Percentiles rank a stretch among this genome's conserved stretches.
Evolutionary conservation across 2,113 vertebrate genomes (phyloP).

Genomic region (Lethenteron reissneri): DNA sequence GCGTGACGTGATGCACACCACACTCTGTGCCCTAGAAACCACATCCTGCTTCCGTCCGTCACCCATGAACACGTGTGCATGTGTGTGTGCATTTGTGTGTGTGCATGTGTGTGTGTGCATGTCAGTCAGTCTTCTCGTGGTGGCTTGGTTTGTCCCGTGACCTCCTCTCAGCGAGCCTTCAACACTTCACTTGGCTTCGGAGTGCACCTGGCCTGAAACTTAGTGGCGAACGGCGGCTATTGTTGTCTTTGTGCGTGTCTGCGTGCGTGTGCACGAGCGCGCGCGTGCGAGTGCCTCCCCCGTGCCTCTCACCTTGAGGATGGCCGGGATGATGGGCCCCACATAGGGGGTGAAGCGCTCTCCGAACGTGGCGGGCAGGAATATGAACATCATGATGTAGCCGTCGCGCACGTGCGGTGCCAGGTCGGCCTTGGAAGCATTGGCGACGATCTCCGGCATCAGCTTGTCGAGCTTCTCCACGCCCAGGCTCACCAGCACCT

Average conservation of each 20-base stretch:
- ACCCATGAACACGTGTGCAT: too few species aligned
- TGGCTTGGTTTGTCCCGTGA: too few species aligned
- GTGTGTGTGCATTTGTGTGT: too few species aligned
- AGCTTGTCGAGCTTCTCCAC: conserved; percentile 94
- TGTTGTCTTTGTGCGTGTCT: too few species aligned
- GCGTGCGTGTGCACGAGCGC: too few species aligned
- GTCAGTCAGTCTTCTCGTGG: too few species aligned
- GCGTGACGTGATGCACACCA: too few species aligned
- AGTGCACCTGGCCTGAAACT: not conserved
- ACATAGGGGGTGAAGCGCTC: conserved; percentile 88
- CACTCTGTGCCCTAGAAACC: too few species aligned
- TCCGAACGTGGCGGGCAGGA: conserved; percentile 85
- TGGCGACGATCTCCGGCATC: conserved; percentile 93
- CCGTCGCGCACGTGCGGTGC: conserved; percentile 93
- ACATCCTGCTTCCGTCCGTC: too few species aligned
- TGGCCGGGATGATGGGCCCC: conserved; percentile 89
- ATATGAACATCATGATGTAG: conserved; percentile 99
- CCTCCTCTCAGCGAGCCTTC: too few species aligned
- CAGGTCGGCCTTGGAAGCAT: conserved; percentile 85
- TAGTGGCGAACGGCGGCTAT: not conserved
- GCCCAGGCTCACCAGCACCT: conserved; percentile 88
- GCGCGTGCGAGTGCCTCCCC: too few species aligned
- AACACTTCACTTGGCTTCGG: not conserved
- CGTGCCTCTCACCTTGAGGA: conserved; percentile 53
- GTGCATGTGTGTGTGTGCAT: too few species aligned